Evolutionary conservation across 2,113 vertebrate genomes (phyloP), one percentile per base, ranked within the genome.

Genomic region (Stigmatopora argus): DNA sequence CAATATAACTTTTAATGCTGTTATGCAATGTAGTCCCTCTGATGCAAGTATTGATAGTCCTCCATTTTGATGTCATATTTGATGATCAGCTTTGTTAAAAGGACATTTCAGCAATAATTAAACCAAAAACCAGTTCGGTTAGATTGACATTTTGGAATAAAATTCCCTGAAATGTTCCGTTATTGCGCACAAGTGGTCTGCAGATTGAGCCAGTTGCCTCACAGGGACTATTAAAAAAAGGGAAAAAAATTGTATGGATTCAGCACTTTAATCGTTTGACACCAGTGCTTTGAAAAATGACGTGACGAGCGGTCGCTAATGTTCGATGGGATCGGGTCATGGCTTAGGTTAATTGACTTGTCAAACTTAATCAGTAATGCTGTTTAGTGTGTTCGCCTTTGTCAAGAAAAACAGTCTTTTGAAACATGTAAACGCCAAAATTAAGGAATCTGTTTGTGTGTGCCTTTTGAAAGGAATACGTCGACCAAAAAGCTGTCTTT

Each of bases 231-330:
- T 38, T 3, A 19, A 10, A 61, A 5, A n/a, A n/a, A n/a, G n/a
- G n/a, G n/a, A n/a, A n/a, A n/a, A n/a, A n/a, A 21, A 61, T 14
- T 61, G n/a, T 61, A 23, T 45, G 59, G 19, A 56, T 56, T 31
- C 14, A 31, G 23, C 13, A 15, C 15, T 56, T 31, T 15, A 8
- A 15, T 12, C 14, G 5, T 31, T 14, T 55, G 12, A 7, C 26
- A 2, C 5, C 14, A 15, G 11, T 53, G 52, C 21, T 5, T 12
- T 55, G 52, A 52, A 52, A 52, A 7, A 12, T 23, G n/a, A 21
- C 21, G 9, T 21, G 11, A 12, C 51, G 23, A 13, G 19, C 51
- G 4, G 9, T 1, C 4, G 19, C 21, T 53, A 18, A 51, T n/a
- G 15, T 51, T 51, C 2, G 18, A 51, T 7, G 48, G 17, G 5